Evolutionary conservation across 2,888 invertebrate species (phyloP).

Genomic region (Tetranychus piercei): DNA sequence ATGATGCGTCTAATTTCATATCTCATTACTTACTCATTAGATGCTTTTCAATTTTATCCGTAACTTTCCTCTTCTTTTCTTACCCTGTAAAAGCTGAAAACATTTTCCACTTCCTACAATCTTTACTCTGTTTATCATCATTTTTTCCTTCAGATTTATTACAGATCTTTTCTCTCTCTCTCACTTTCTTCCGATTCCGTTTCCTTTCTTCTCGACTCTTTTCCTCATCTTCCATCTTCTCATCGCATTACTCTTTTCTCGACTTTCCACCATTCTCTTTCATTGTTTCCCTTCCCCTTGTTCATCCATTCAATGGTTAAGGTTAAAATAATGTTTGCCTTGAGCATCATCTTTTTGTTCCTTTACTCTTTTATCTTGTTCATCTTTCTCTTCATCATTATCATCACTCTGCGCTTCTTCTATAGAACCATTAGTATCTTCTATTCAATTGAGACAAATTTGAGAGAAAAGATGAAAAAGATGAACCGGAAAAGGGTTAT

Average conservation of each 20-base stretch:
- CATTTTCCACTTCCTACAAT: background rate
- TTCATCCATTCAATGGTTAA: conserved; percentile 9
- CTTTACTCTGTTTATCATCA: background rate
- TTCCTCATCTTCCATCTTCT: conserved; percentile 2
- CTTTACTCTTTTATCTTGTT: background rate
- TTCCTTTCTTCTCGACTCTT: conserved; percentile 3
- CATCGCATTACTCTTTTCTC: conserved; percentile 1
- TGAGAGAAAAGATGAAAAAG: background rate
- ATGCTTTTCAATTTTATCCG: background rate
- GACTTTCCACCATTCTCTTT: conserved; percentile 5
- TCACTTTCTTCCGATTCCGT: background rate
- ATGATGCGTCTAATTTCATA: background rate
- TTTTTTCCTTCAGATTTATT: background rate
- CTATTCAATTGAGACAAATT: background rate
- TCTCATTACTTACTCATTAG: background rate
- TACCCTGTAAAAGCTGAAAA: background rate
- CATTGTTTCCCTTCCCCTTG: conserved; percentile 5
- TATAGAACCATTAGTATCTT: background rate
- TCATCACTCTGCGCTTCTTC: background rate
- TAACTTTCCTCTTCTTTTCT: background rate
- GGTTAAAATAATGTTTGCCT: conserved; percentile 10
- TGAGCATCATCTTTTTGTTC: background rate
- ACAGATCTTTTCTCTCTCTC: conserved; percentile 1
- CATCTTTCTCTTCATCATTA: background rate
- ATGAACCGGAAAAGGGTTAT: background rate